Percentiles rank a stretch among this genome's conserved stretches.
phyloP scores from a whole-genome alignment of 2,113 vertebrate species.

The Scomber colias region DNA sequence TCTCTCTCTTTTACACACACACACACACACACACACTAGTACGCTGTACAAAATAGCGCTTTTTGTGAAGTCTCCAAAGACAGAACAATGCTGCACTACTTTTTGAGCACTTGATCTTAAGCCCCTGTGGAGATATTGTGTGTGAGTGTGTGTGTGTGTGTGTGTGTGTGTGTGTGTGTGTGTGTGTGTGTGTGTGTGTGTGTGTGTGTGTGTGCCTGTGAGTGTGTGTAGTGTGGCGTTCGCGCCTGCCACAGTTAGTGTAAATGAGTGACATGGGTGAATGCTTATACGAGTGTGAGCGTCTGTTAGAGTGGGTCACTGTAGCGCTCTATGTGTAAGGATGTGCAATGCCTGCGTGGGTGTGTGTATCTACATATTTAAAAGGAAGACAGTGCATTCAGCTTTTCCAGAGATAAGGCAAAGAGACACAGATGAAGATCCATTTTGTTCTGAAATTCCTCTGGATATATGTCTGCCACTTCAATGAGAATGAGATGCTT shows the following conservation, averaged over 20 bases:
- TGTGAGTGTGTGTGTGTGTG: not conserved
- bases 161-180: not conserved
- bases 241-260: not conserved
- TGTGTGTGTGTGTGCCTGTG: not conserved
- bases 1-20: not conserved
- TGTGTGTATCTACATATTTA: conserved; percentile 42
- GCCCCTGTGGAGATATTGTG: conserved; percentile 5
- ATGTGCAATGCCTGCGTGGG: conserved; percentile 19
- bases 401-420: not conserved
- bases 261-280: not conserved
- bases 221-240: not conserved
- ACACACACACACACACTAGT: conserved; percentile 1
- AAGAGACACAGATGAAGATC: not conserved
- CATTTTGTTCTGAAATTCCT: not conserved
- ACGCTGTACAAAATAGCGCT: conserved; percentile 40
- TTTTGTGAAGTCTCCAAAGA: conserved; percentile 61
- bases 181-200: not conserved
- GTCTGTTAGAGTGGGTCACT: conserved; percentile 21
- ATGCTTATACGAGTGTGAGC: not conserved
- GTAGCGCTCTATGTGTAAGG: conserved; percentile 27
- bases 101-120: conserved; percentile 46
- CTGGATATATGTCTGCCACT: not conserved
- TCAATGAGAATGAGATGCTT: conserved; percentile 21
- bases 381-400: conserved; percentile 17
- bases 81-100: conserved; percentile 51